Evolutionary conservation across 2,888 invertebrate species (phyloP).

Genomic region (Aelia acuminata): DNA sequence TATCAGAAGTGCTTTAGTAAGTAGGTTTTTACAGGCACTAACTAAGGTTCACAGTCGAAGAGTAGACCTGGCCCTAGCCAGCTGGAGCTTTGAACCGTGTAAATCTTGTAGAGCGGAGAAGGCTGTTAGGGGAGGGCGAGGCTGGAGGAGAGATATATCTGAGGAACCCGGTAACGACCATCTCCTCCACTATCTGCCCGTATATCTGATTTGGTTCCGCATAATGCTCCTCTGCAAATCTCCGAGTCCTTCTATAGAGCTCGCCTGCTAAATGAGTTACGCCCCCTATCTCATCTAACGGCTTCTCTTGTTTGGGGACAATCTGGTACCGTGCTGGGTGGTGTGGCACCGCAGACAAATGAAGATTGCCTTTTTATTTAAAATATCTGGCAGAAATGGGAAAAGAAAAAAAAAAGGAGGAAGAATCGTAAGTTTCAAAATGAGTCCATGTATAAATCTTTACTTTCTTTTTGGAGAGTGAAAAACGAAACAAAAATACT

Average conservation of each 20-base stretch:
- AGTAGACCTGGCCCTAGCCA: neutral
- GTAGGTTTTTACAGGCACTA: neutral
- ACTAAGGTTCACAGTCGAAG: neutral
- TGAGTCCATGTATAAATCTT: neutral
- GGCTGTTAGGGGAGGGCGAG: neutral
- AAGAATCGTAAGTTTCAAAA: neutral
- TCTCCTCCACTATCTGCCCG: slow-evolving; percentile 19
- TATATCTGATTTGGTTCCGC: slow-evolving; percentile 42
- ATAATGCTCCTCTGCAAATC: slow-evolving; percentile 47
- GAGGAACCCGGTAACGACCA: neutral
- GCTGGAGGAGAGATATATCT: neutral
- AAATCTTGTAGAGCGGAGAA: neutral
- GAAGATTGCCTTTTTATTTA: slow-evolving; percentile 7
- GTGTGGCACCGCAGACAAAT: neutral
- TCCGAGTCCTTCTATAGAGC: neutral
- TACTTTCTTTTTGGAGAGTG: neutral
- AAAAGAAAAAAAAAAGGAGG: neutral
- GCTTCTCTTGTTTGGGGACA: slow-evolving; percentile 2
- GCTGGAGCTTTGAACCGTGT: neutral
- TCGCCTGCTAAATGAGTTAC: slow-evolving; percentile 29
- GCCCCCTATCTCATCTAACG: slow-evolving; percentile 28
- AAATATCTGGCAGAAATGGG: neutral
- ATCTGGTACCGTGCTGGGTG: neutral
- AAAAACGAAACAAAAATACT: no score
- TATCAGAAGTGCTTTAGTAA: neutral